Conservation (phyloP, 2,113 vertebrate genomes). For the Caranx ignobilis region DNA sequence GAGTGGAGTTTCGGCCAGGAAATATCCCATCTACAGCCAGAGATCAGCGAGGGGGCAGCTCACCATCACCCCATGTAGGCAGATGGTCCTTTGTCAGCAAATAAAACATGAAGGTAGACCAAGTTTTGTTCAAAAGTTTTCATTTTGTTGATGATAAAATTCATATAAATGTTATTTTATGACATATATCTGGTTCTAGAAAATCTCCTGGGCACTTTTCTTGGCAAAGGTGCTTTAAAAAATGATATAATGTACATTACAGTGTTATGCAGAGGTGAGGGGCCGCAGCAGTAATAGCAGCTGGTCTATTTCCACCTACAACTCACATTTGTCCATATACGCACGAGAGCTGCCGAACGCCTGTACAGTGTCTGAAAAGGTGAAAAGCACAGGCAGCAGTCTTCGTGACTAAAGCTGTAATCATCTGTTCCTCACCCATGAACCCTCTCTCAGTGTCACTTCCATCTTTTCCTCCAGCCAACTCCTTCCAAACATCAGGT, state of each 20-base stretch:
- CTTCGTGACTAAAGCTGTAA: not conserved
- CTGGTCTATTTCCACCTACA: not conserved
- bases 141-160: not conserved
- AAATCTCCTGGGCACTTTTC: too few relatives aligned
- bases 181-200: too few relatives aligned
- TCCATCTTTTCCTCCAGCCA: not conserved
- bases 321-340: not conserved
- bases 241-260: not conserved
- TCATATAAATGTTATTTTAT: not conserved
- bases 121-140: not conserved
- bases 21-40: too few relatives aligned
- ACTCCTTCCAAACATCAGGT: not conserved
- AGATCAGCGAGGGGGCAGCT: not conserved
- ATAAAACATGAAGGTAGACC: not conserved
- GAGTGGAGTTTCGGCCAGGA: too few relatives aligned
- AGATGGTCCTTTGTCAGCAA: not conserved
- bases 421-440: not conserved
- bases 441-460: not conserved
- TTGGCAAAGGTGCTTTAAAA: too few relatives aligned
- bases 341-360: too few relatives aligned
- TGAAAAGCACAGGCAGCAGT: not conserved
- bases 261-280: too few relatives aligned
- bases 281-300: not conserved
- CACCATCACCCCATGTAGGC: not conserved
- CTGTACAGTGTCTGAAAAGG: too few relatives aligned